Percentiles rank a stretch among this genome's conserved stretches.
Evolutionary conservation across 2,888 invertebrate species (phyloP).

Genomic region (Athalia cordata): DNA sequence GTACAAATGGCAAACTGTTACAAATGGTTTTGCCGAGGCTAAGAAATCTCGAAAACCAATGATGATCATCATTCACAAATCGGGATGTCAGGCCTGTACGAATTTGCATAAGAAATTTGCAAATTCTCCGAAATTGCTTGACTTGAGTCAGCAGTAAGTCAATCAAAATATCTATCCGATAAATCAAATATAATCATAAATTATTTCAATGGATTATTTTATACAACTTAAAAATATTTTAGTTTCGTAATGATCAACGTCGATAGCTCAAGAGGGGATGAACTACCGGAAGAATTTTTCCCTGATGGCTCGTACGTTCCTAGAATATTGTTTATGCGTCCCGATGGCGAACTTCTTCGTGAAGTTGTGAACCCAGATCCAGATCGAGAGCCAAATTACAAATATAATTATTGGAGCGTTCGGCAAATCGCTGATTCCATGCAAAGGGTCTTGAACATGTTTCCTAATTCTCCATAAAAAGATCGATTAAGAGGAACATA

Average conservation of each 20-base stretch:
- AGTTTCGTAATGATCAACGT: slow-evolving; percentile 82
- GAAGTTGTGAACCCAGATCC: slow-evolving; percentile 78
- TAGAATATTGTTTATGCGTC: slow-evolving; percentile 79
- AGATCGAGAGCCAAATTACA: slow-evolving; percentile 77
- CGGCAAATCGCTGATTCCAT: slow-evolving; percentile 76
- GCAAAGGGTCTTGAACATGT: slow-evolving; percentile 68
- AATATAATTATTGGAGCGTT: slow-evolving; percentile 76
- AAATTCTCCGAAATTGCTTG: slow-evolving; percentile 76
- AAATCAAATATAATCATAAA: not conserved
- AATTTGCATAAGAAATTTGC: slow-evolving; percentile 80
- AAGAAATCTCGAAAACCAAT: slow-evolving; percentile 74
- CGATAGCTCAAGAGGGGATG: slow-evolving; percentile 75
- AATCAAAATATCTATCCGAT: not conserved
- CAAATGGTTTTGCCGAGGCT: slow-evolving; percentile 59
- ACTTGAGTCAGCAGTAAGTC: slow-evolving; percentile 74
- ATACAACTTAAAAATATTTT: slow-evolving; percentile 17
- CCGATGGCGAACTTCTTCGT: slow-evolving; percentile 75
- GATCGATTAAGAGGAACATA: not conserved
- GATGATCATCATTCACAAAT: slow-evolving; percentile 81
- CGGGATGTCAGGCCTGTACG: slow-evolving; percentile 81
- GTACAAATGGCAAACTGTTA: slow-evolving; percentile 60
- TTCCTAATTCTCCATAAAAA: not conserved
- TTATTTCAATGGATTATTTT: not conserved
- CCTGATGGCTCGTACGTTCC: slow-evolving; percentile 83
- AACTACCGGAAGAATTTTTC: slow-evolving; percentile 74